These are phyloP conservation scores for Chromobotia macracanthus DNA, from an alignment of 2,797 vertebrate species.

Conservation along the genomic window DNA sequence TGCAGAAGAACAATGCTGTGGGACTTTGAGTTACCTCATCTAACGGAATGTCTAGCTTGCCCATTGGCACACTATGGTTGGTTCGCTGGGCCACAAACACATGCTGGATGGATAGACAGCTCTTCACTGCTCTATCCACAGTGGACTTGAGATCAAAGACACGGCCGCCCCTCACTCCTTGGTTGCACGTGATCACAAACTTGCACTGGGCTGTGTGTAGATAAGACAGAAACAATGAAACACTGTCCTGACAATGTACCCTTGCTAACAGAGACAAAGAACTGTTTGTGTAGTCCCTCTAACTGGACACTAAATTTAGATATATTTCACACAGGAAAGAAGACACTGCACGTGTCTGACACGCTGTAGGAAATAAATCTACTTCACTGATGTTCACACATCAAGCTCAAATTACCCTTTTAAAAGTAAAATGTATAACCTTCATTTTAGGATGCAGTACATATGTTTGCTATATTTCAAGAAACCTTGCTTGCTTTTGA, in stretches of 20 bases:
- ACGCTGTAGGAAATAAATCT: not conserved
- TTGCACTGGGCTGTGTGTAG: conserved; percentile 84
- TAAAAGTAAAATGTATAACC: too few relatives aligned
- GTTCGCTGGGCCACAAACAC: conserved; percentile 92
- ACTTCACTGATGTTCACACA: too few relatives aligned
- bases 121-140: conserved; percentile 86
- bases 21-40: conserved; percentile 81
- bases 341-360: not conserved
- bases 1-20: not conserved
- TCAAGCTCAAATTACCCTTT: not conserved
- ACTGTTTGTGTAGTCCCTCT: not conserved
- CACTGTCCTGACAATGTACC: not conserved
- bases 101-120: conserved; percentile 80
- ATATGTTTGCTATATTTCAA: not conserved
- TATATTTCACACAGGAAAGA: not conserved
- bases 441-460: not conserved
- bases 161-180: conserved; percentile 87
- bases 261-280: not conserved
- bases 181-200: conserved; percentile 91
- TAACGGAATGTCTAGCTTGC: conserved; percentile 80
- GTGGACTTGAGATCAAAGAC: conserved; percentile 84
- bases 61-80: conserved; percentile 80
- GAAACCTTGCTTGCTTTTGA: not conserved
- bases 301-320: conserved; percentile 4
- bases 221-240: conserved; percentile 28